Base-by-base conservation (phyloP, 1,140 invertebrate genomes). In the Scaptodrosophila lebanonensis region DNA sequence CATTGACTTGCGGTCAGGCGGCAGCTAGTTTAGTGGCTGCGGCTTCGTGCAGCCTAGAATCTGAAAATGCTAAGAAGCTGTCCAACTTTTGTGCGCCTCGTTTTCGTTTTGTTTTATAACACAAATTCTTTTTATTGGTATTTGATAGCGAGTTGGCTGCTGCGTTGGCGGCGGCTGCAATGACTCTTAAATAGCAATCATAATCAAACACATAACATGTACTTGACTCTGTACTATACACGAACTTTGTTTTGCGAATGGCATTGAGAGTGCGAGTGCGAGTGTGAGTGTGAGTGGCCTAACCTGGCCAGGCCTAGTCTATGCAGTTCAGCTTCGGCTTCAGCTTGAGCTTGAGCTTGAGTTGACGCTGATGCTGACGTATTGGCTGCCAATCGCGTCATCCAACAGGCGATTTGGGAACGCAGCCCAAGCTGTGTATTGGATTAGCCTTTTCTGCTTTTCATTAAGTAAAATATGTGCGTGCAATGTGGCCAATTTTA, bases 391-490 rank as follows among this genome's bases (percentile, higher is more conserved):
- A n/a, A n/a, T n/a, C n/a, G n/a, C n/a, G n/a, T n/a, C n/a, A n/a
- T n/a, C n/a, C n/a, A n/a, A n/a, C n/a, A n/a, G 39, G 18, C 27
- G 13, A 25, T 18, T 13, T 39, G 32, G 38, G 48, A 27, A 12
- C 12, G 29, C 13, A 29, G 42, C 18, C 42, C 36, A 45, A 33
- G 66, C 63, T 47, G 56, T 57, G 54, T 60, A 60, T 50, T 50
- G 56, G 48, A 70, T 77, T 49, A 50, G 67, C 59, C 58, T 73
- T 73, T 73, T 77, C 75, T 77, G 29, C 30, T 47, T 77, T 79
- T 79, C 65, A 79, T 79, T 79, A 73, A 63, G 68, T 61, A 77
- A 79, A 68, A 65, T 51, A 59, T 54, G 65, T 59, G 75, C 75
- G 69, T 77, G 58, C 61, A 57, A 4, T 25, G 22, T 60, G n/a